Conservation (phyloP, 2,113 vertebrate species). For the Ursus arctos region DNA sequence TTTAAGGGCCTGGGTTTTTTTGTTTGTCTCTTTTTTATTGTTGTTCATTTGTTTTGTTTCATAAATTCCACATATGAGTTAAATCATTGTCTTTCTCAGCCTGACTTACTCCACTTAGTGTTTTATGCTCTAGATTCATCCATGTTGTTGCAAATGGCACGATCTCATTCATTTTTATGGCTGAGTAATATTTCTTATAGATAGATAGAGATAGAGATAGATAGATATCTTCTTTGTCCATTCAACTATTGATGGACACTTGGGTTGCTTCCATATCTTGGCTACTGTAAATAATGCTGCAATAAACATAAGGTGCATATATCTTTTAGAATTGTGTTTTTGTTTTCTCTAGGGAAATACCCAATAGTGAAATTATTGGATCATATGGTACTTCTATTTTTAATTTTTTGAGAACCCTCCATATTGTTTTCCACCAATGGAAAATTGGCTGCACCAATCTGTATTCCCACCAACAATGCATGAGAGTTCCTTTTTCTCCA, state of each 20-base stretch:
- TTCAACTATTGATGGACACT: background rate
- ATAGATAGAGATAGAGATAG: too few species aligned
- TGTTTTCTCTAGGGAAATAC: background rate
- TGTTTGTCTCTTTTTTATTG: background rate
- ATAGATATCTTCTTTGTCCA: background rate
- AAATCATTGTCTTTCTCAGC: background rate
- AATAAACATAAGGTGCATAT: background rate
- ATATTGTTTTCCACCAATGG: background rate
- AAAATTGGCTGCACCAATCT: background rate
- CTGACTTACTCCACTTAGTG: background rate
- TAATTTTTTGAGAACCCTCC: background rate
- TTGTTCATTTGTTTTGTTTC: background rate
- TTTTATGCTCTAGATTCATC: background rate
- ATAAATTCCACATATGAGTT: background rate
- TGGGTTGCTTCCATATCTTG: background rate
- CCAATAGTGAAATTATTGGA: background rate
- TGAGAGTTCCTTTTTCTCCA: background rate
- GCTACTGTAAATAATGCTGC: background rate
- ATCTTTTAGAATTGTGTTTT: background rate
- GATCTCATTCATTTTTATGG: background rate
- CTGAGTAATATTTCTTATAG: background rate
- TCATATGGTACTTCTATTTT: background rate
- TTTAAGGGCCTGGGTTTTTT: background rate
- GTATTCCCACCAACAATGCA: background rate
- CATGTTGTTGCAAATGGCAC: background rate